These are phyloP conservation scores for Zaprionus taronus DNA, from an alignment of 1,140 invertebrate genomes.

Conservation along the genomic window DNA sequence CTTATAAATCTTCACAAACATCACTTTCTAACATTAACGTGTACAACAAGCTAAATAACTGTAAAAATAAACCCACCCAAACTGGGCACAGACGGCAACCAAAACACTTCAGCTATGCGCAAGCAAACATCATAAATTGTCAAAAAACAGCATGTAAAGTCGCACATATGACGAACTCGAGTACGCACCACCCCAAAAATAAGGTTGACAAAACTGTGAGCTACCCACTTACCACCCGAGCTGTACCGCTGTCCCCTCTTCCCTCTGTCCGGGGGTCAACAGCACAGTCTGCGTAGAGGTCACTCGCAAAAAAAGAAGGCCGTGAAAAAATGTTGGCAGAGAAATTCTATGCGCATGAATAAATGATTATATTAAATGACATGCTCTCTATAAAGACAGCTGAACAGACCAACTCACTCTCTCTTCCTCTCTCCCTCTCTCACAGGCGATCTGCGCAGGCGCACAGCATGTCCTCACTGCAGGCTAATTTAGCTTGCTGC, in stretches of 20 bases:
- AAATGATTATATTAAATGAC: slow-evolving; percentile 40
- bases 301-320: slow-evolving; percentile 53
- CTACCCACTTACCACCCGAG: slow-evolving; percentile 43
- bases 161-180: slow-evolving; percentile 6
- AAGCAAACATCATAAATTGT: slow-evolving; percentile 50
- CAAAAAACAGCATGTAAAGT: slow-evolving; percentile 31
- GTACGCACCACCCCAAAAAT: slow-evolving; percentile 28
- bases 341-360: slow-evolving; percentile 43
- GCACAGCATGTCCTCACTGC: slow-evolving; percentile 71
- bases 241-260: neutral
- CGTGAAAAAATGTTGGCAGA: slow-evolving; percentile 54
- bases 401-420: slow-evolving; percentile 32
- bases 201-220: slow-evolving; percentile 49
- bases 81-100: slow-evolving; percentile 29
- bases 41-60: slow-evolving; percentile 8
- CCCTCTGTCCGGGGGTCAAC: slow-evolving; percentile 55
- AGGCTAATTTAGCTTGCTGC: slow-evolving; percentile 66
- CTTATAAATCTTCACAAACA: neutral
- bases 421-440: slow-evolving; percentile 1
- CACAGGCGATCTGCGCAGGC: slow-evolving; percentile 38
- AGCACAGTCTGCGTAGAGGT: slow-evolving; percentile 48
- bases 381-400: slow-evolving; percentile 56
- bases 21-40: neutral
- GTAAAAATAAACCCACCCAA: slow-evolving; percentile 9
- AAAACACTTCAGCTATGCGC: slow-evolving; percentile 39